Percentiles rank a stretch among this genome's conserved stretches.
Evolutionary conservation across 2,113 vertebrate species (phyloP).

Genomic region (Saimiri boliviensis): DNA sequence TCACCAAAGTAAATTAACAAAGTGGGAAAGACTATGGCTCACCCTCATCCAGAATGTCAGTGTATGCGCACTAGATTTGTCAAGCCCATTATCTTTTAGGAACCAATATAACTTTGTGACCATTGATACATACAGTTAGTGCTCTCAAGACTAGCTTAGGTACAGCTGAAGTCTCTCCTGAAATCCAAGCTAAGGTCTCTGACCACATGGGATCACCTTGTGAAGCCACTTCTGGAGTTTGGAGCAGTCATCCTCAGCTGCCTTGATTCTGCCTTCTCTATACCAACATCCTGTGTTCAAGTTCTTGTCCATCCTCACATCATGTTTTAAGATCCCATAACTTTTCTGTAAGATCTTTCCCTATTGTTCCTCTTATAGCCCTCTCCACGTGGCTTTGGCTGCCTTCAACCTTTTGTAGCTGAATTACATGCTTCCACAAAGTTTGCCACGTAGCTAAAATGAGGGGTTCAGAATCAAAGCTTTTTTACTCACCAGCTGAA

Average conservation of each 20-base stretch:
- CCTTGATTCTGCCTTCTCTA: not conserved
- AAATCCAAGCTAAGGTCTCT: not conserved
- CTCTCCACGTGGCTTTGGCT: not conserved
- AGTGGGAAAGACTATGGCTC: not conserved
- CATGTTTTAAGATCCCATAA: not conserved
- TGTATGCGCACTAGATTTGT: not conserved
- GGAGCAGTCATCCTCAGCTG: not conserved
- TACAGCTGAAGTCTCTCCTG: slow-evolving; percentile 18
- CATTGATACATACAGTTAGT: not conserved
- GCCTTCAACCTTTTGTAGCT: not conserved
- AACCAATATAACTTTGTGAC: not conserved
- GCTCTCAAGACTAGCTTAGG: not conserved
- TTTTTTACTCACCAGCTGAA: not conserved
- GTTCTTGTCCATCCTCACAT: not conserved
- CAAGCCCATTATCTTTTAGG: not conserved
- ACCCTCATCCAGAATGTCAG: not conserved
- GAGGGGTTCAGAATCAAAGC: not conserved
- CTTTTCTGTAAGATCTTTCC: not conserved
- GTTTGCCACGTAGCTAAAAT: not conserved
- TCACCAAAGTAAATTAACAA: slow-evolving; percentile 45
- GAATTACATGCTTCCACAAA: not conserved
- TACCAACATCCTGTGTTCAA: not conserved
- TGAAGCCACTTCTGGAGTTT: not conserved
- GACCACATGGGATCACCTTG: not conserved
- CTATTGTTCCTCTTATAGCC: not conserved